phyloP scores from a whole-genome alignment of 2,888 invertebrate species.

The Xestia xanthographa region DNA sequence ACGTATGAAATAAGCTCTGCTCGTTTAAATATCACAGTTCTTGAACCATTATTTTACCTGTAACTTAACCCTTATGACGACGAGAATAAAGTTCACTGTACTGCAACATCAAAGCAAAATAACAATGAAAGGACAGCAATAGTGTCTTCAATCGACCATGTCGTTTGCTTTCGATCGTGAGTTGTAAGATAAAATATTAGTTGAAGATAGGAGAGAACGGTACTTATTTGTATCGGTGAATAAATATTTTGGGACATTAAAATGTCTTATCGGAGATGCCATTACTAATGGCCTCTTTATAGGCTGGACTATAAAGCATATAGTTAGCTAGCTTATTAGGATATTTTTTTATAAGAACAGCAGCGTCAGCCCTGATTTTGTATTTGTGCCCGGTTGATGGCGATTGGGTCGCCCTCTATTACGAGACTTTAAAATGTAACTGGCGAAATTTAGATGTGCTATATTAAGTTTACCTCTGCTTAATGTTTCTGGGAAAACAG shows the following conservation, averaged over 20 bases:
- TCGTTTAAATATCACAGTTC: slow-evolving; percentile 66
- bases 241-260: slow-evolving; percentile 8
- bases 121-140: slow-evolving; percentile 29
- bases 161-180: slow-evolving; percentile 34
- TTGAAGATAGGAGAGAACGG: background rate
- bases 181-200: slow-evolving; percentile 31
- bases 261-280: background rate
- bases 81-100: background rate
- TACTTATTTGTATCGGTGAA: background rate
- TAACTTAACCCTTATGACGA: background rate
- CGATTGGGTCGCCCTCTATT: background rate
- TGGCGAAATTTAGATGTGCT: background rate
- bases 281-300: slow-evolving; percentile 1
- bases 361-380: background rate
- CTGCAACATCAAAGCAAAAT: background rate
- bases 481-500: background rate
- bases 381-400: background rate
- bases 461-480: background rate
- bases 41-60: background rate
- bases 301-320: background rate
- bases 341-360: background rate
- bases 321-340: background rate
- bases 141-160: slow-evolving; percentile 50
- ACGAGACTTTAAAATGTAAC: background rate
- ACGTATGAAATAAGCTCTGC: slow-evolving; percentile 75